These are phyloP conservation scores for Phaethon lepturus DNA, from an alignment of 2,113 vertebrate genomes.

Conservation along the genomic window DNA sequence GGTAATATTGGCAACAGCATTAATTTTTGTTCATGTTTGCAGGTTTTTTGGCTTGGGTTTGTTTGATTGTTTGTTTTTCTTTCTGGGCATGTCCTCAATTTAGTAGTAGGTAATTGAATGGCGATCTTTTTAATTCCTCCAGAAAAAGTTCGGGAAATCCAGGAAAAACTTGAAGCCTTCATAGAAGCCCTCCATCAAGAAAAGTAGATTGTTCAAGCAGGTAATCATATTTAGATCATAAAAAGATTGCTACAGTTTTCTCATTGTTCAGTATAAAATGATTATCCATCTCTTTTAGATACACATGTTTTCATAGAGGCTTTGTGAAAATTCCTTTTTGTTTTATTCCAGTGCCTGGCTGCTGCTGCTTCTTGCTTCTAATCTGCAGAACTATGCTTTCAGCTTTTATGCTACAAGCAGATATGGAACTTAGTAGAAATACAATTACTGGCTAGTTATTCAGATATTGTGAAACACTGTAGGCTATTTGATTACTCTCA, in stretches of 20 bases:
- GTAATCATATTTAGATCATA: conserved; percentile 9
- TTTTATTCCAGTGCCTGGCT: background rate
- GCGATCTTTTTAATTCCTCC: conserved; percentile 51
- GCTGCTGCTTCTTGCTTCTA: background rate
- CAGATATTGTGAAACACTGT: background rate
- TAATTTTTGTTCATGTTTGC: background rate
- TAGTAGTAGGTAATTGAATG: background rate
- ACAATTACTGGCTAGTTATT: background rate
- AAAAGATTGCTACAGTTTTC: background rate
- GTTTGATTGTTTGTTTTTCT: background rate
- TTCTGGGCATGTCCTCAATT: background rate
- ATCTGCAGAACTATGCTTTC: background rate
- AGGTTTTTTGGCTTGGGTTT: background rate
- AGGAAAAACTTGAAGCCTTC: conserved; percentile 99
- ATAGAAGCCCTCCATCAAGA: conserved; percentile 99
- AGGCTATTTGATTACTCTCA: background rate
- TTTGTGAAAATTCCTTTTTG: background rate
- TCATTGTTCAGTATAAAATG: background rate
- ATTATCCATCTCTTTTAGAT: background rate
- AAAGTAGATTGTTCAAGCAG: conserved; percentile 79
- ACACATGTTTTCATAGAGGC: background rate
- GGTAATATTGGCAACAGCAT: background rate
- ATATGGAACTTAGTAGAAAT: background rate
- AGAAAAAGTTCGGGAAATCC: conserved; percentile 99
- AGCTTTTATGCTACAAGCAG: background rate